Base-by-base conservation (phyloP, 2,888 invertebrate genomes). In the Dryomyza anilis region DNA sequence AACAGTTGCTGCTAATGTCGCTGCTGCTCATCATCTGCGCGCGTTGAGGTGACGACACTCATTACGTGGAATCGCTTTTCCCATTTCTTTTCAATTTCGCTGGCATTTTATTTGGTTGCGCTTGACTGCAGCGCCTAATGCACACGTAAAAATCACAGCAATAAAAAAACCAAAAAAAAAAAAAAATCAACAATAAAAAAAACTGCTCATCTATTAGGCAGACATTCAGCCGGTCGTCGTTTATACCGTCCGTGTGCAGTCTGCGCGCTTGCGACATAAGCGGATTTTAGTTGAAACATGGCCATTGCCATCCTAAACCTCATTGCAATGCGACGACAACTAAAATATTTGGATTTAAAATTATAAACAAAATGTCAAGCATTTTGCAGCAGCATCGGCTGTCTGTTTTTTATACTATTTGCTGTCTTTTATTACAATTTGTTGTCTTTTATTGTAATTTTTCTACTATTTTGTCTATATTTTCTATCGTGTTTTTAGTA, bases 41-140 rank as follows among this genome's bases (percentile, higher is more conserved):
- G 25, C 23, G 23, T 6, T 3, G 46, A 58, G 58, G 68, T 68
- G 71, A 67, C 65, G 71, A 71, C 67, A 69, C 68, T 66, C 64
- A 69, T 69, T 68, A 67, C 50, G 67, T 63, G 56, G 58, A 23
- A 19, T 12, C n/a, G 50, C 25, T 36, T 36, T 33, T n/a, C 45
- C 16, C 23, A 59, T 59, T 59, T 33, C 19, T 46, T 60, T 60
- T 60, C 48, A 60, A 36, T 60, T 48, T 50, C 25, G 25, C 30
- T 46, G 46, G 21, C 1, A 7, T 16, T 25, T 43, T 16, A 27
- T 3, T 46, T 46, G 8, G 39, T 39, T 50, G 52, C 21, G 33
- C 6, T n/a, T 33, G 33, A 19, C 33, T 30, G n/a, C 25, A 10
- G 10, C 21, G 23, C 39, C 43, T 25, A 33, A 39, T 23, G 23